Base-by-base conservation (phyloP, 2,888 invertebrate genomes). In the Bombyx huttoni region DNA sequence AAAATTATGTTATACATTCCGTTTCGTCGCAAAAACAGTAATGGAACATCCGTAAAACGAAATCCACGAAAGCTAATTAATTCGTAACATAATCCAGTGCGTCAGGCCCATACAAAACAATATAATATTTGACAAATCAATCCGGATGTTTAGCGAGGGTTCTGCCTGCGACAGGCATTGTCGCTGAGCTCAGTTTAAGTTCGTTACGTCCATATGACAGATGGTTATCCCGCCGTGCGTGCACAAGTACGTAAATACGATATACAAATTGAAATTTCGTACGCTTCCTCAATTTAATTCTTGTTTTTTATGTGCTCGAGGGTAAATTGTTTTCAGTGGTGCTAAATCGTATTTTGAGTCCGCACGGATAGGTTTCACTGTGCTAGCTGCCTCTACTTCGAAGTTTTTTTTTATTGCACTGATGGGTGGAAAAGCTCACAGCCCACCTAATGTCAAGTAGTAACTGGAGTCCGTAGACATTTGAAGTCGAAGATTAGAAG, bases 141-240 rank as follows among this genome's bases (percentile, higher is more conserved):
- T 75, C 71, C 62, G 64, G 67, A 66, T 69, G 66, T 67, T 70
- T 70, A 65, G 61, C 61, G 55, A 56, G 63, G 59, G 64, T 48
- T 50, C 63, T 72, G 72, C 59, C 63, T 57, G 57, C 67, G 72
- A 72, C 73, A 70, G 67, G 59, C 56, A 60, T 61, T 58, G 61
- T 52, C 35, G 49, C 66, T 63, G 60, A 67, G 65, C 67, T 67
- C 68, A 69, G 78, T 77, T 75, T 75, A 74, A 72, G 75, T 74
- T 75, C 68, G 72, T 75, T 71, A 75, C 61, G 65, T 65, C 67
- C 68, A 68, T 69, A 72, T 77, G 78, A 80, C 76, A 76, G 75
- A 78, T 78, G 75, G 76, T 70, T 75, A 72, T 72, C 70, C 73
- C 69, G 73, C 73, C 75, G 73, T 76, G 65, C 68, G 66, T 58